Evolutionary conservation across 2,797 vertebrate genomes (phyloP), one percentile per base, ranked within the genome.

Genomic region (Mycteria americana): DNA sequence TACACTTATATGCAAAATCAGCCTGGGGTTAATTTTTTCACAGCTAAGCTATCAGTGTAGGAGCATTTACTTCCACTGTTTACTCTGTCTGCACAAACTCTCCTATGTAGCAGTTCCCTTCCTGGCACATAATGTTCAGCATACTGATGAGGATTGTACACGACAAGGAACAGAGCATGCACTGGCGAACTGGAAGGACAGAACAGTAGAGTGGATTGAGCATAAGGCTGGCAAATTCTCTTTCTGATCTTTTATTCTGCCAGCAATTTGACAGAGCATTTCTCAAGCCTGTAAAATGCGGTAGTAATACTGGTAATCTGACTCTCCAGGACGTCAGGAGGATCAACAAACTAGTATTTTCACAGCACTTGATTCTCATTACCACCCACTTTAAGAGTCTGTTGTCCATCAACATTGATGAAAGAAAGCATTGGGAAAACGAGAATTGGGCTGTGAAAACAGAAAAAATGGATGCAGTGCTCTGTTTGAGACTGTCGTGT

Each of bases 101-200:
- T 90, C 46, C 77, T 39, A 57, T 87, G 86, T 53, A 91, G 90
- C 88, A 85, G 53, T 91, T 95, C 64, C 76, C 62, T 93, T 95
- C 57, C 63, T 77, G 60, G 80, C 77, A 94, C 75, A 57, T 60
- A 41, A 53, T 18, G 92, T 90, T 95, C 90, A 87, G 94, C 93
- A 93, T 94, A 90, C 95, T 96, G 93, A 95, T 96, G 93, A 97
- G 94, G 50, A 91, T 63, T 5, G 51, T 90, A 25, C 63, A 69
- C 0, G 23, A 51, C 17, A 48, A 50, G 83, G 88, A 96, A 89
- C 94, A 85, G 83, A 93, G 88, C 89, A 85, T 86, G 74, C 90
- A 73, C 80, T 89, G 69, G 54, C 87, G 80, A 79, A 56, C 62
- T 86, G 56, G 63, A 70, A 74, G 19, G 56, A 57, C 53, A 45